Conservation (phyloP, 2,797 vertebrate genomes). For the Siniperca scherzeri region DNA sequence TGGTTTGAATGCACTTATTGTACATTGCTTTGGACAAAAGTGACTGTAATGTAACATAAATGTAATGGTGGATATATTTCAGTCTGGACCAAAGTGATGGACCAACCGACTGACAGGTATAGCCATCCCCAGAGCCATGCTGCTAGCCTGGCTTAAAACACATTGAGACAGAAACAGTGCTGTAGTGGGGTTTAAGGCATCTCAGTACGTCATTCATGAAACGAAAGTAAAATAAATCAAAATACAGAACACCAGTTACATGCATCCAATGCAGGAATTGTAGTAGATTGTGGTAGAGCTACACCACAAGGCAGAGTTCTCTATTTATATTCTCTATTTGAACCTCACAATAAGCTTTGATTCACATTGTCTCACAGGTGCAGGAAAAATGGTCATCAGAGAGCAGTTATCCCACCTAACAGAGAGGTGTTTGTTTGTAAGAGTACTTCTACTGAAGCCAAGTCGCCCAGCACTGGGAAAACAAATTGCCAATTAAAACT, state of each 20-base stretch:
- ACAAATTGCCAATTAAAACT: constrained; percentile 8
- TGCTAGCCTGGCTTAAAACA: background rate
- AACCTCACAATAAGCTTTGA: constrained; percentile 2
- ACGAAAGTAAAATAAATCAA: background rate
- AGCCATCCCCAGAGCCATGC: background rate
- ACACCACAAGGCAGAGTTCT: background rate
- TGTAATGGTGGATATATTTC: too few species aligned
- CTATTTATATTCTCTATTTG: background rate
- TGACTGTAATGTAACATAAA: too few species aligned
- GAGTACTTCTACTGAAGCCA: constrained; percentile 16
- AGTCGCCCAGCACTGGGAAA: background rate
- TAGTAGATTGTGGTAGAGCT: background rate
- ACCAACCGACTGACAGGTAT: too few species aligned
- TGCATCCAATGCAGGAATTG: background rate
- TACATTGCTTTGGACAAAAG: background rate
- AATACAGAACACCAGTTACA: background rate
- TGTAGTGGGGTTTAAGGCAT: background rate
- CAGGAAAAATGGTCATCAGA: constrained; percentile 11
- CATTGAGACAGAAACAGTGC: background rate
- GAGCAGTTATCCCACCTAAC: constrained; percentile 22
- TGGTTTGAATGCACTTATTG: background rate
- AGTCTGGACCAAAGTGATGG: too few species aligned
- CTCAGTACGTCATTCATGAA: background rate
- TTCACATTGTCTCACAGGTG: constrained; percentile 3
- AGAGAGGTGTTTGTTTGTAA: constrained; percentile 3